Conservation (phyloP, 1,140 invertebrate genomes). For the Platyscapa corneri region DNA sequence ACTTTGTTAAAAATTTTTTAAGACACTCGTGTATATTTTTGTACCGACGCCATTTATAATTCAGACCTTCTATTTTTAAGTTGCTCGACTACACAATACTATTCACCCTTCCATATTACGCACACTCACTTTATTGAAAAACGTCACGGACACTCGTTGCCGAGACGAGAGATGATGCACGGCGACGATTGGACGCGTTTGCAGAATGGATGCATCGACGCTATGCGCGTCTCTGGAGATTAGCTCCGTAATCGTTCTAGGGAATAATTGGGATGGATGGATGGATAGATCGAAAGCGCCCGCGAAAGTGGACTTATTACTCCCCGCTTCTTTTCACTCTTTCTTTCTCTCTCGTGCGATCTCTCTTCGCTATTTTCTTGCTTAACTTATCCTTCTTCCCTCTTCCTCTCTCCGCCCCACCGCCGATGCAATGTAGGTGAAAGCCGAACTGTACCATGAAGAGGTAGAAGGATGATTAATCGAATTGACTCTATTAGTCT, state of each 20-base stretch:
- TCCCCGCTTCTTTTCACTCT: not conserved
- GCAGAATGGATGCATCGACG: constrained; percentile 1
- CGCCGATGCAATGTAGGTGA: not conserved
- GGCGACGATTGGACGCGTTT: constrained; percentile 18
- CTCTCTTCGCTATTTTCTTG: not conserved
- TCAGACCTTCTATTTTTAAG: not conserved
- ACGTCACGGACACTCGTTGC: constrained; percentile 18
- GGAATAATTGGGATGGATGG: constrained; percentile 49
- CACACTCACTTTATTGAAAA: not conserved
- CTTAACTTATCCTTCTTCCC: no score
- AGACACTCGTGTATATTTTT: not conserved
- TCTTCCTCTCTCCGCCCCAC: not conserved
- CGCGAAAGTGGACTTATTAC: constrained; percentile 29
- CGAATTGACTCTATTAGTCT: constrained; percentile 47
- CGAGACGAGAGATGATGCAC: not conserved
- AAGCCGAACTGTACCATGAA: not conserved
- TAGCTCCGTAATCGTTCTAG: constrained; percentile 13
- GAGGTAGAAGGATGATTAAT: constrained; percentile 47
- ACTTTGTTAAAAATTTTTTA: no score
- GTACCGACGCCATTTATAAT: not conserved
- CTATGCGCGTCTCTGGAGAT: constrained; percentile 25
- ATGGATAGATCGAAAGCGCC: constrained; percentile 29
- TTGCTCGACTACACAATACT: not conserved
- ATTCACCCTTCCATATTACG: not conserved
- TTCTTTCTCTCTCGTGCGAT: not conserved